These are phyloP conservation scores for Xenopus borealis DNA, from an alignment of 2,113 vertebrate species.

Conservation along the genomic window DNA sequence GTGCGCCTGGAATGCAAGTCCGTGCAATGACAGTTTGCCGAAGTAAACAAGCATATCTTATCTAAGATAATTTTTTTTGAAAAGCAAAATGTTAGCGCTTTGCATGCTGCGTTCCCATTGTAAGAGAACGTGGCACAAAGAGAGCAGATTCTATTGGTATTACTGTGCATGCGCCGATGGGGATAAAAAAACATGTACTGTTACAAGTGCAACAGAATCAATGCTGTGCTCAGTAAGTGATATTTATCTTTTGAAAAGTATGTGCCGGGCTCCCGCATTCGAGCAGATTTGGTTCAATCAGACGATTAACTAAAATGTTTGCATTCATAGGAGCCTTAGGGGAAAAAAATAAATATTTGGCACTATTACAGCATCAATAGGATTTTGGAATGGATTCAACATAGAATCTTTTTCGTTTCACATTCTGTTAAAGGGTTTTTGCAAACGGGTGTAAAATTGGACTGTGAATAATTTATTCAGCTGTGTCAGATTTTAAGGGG, in stretches of 20 bases:
- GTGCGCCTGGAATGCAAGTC: conserved; percentile 2
- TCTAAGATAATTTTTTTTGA: conserved; percentile 10
- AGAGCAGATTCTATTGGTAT: conserved; percentile 28
- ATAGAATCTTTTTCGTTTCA: too few relatives aligned
- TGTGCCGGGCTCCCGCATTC: conserved; percentile 1
- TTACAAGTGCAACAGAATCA: conserved; percentile 19
- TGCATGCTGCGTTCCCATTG: conserved; percentile 10
- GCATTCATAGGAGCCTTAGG: conserved; percentile 23
- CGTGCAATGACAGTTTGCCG: conserved; percentile 16
- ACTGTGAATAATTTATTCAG: too few relatives aligned
- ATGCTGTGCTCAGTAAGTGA: conserved; percentile 22
- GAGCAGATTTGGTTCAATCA: conserved; percentile 9
- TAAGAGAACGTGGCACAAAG: conserved; percentile 24
- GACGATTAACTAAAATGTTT: conserved; percentile 38
- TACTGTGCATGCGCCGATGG: neutral
- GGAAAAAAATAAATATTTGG: conserved; percentile 15
- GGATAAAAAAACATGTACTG: neutral
- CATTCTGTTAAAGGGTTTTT: too few relatives aligned
- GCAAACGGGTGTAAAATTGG: too few relatives aligned
- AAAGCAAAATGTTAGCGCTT: conserved; percentile 24
- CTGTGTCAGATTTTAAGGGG: too few relatives aligned
- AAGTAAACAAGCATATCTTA: conserved; percentile 29
- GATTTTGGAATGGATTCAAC: conserved; percentile 31
- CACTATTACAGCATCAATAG: conserved; percentile 31
- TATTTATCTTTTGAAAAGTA: conserved; percentile 35